These are phyloP conservation scores for Propithecus deckenii DNA, from an alignment of 2,797 vertebrate genomes.

Conservation along the genomic window DNA sequence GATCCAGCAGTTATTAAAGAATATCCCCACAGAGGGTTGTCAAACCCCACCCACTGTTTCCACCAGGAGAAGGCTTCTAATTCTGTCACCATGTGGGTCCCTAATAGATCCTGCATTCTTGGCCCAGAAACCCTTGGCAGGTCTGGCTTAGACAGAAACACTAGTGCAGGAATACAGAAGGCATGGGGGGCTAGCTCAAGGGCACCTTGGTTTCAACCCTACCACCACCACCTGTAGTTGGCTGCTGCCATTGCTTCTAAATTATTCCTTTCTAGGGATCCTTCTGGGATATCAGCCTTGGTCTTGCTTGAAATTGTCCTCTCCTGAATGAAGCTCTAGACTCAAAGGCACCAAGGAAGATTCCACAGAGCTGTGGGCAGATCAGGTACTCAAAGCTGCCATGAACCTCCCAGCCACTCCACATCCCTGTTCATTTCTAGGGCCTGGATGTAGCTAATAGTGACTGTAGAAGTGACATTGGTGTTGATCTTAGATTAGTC, in stretches of 20 bases:
- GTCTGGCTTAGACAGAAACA: not conserved
- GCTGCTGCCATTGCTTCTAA: not conserved
- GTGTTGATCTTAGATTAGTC: not conserved
- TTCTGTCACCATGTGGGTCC: not conserved
- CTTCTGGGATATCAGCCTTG: not conserved
- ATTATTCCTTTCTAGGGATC: not conserved
- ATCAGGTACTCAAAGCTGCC: not conserved
- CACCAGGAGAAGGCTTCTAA: not conserved
- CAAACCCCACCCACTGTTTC: not conserved
- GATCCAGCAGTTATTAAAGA: not conserved
- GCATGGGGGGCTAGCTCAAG: fast-evolving
- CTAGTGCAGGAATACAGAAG: not conserved
- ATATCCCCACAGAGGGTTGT: not conserved
- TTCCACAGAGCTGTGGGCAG: not conserved
- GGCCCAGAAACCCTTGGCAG: not conserved
- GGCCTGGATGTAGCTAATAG: not conserved
- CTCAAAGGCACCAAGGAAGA: not conserved
- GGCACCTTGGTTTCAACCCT: not conserved
- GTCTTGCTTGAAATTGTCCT: not conserved
- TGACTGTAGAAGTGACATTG: not conserved
- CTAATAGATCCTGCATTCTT: not conserved
- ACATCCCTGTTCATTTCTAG: not conserved
- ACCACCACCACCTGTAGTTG: not conserved
- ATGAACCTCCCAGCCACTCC: not conserved
- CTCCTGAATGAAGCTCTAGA: not conserved